Percentiles rank a stretch among this genome's conserved stretches.
Conservation (phyloP, 2,888 invertebrate species). For the Agapostemon virescens region DNA sequence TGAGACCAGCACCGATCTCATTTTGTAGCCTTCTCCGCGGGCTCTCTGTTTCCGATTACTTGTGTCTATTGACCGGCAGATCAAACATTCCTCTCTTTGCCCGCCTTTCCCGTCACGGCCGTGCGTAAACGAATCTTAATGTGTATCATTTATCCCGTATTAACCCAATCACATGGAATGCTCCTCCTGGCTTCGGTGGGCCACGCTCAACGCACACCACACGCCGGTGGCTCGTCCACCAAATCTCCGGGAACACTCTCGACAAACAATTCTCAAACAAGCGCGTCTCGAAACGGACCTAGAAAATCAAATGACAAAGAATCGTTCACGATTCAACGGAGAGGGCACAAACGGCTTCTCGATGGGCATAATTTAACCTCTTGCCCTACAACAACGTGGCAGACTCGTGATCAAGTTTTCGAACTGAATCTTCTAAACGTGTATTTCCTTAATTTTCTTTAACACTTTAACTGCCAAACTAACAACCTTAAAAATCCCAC, state of each 20-base stretch:
- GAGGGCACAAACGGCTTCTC: not conserved
- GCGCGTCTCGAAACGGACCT: too few relatives aligned
- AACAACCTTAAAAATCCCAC: too few relatives aligned
- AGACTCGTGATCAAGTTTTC: too few relatives aligned
- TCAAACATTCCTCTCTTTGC: conserved; percentile 36
- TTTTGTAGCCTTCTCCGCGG: conserved; percentile 74
- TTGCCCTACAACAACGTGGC: too few relatives aligned
- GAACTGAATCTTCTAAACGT: too few relatives aligned
- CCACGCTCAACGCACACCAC: conserved; percentile 4
- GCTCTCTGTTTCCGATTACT: conserved; percentile 67
- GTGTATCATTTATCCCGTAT: conserved; percentile 52
- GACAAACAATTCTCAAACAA: conserved; percentile 9
- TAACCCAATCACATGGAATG: conserved; percentile 42
- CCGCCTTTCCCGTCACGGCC: conserved; percentile 18
- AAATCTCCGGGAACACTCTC: conserved; percentile 29
- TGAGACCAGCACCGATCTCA: conserved; percentile 77
- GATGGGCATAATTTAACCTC: not conserved
- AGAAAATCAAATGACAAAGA: not conserved
- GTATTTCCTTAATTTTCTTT: too few relatives aligned
- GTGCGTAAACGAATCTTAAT: conserved; percentile 40
- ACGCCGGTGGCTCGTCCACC: not conserved
- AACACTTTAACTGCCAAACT: too few relatives aligned
- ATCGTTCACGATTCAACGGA: not conserved
- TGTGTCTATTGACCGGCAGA: conserved; percentile 58
- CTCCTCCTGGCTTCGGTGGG: conserved; percentile 26